Conservation (phyloP, 2,888 invertebrate genomes). For the Tinea pellionella region DNA sequence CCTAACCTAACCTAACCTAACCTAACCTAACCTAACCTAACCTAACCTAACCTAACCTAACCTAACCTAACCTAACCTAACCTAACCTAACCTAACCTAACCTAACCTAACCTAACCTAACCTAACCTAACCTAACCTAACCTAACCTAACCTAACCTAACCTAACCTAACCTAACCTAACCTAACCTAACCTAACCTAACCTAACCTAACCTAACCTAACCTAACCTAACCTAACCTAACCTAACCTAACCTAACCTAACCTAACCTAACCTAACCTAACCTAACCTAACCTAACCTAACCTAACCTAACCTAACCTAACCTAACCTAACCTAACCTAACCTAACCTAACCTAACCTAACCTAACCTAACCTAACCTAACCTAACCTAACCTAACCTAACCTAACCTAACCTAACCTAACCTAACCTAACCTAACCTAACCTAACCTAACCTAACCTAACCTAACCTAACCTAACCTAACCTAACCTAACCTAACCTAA, state of each 20-base stretch:
- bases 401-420: constrained; percentile 16
- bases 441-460: constrained; percentile 16
- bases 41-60: constrained; percentile 13
- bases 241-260: constrained; percentile 14
- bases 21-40: constrained; percentile 16
- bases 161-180: constrained; percentile 15
- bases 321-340: constrained; percentile 11
- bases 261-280: constrained; percentile 16
- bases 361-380: constrained; percentile 16
- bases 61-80: constrained; percentile 15
- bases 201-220: constrained; percentile 15
- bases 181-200: constrained; percentile 9
- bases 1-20: constrained; percentile 20
- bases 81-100: constrained; percentile 15
- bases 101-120: constrained; percentile 17
- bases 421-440: constrained; percentile 16
- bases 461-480: constrained; percentile 14
- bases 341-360: constrained; percentile 13
- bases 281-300: constrained; percentile 16
- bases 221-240: constrained; percentile 14
- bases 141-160: constrained; percentile 18
- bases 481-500: constrained; percentile 16
- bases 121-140: constrained; percentile 17
- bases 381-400: constrained; percentile 15
- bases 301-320: constrained; percentile 15